A percentile compares a stretch with the other conserved stretches of the same genome.
Conservation (phyloP, 1,140 invertebrate species). For the Luehdorfia chinensis region DNA sequence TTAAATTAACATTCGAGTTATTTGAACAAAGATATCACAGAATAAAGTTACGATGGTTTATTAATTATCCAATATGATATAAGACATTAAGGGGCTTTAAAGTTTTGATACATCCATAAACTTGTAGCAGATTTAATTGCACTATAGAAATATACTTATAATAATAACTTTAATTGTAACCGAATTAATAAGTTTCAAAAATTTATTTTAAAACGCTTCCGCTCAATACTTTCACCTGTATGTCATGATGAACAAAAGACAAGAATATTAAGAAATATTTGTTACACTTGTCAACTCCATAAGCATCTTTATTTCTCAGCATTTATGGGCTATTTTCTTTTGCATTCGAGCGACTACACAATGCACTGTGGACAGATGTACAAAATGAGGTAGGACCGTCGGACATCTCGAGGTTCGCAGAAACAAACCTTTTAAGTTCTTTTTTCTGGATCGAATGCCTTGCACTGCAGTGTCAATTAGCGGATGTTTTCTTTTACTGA, state of each 20-base stretch:
- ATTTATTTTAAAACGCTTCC: constrained; percentile 2
- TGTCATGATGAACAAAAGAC: neutral
- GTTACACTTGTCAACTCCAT: neutral
- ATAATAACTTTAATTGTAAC: too few relatives aligned
- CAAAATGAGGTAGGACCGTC: constrained; percentile 13
- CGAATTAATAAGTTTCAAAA: neutral
- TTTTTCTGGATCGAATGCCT: constrained; percentile 8
- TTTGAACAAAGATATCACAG: too few relatives aligned
- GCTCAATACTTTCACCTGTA: constrained; percentile 5
- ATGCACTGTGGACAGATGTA: constrained; percentile 16
- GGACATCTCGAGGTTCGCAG: constrained; percentile 8
- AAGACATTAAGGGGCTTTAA: too few relatives aligned
- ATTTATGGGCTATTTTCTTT: neutral
- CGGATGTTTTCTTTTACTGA: constrained; percentile 3
- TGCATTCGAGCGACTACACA: neutral
- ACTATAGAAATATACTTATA: too few relatives aligned
- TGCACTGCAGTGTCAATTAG: constrained; percentile 12
- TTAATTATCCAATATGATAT: too few relatives aligned
- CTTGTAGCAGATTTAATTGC: too few relatives aligned
- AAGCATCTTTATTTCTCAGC: neutral
- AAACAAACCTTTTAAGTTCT: constrained; percentile 9
- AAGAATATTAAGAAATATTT: constrained; percentile 11
- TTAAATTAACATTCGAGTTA: too few relatives aligned
- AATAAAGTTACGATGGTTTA: too few relatives aligned
- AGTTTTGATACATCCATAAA: too few relatives aligned